A percentile compares a stretch with the other conserved stretches of the same genome.
Evolutionary conservation across 37 sponge, comb jelly and placozoan genomes (phyloP).

Genomic region (Tethya wilhelma): DNA sequence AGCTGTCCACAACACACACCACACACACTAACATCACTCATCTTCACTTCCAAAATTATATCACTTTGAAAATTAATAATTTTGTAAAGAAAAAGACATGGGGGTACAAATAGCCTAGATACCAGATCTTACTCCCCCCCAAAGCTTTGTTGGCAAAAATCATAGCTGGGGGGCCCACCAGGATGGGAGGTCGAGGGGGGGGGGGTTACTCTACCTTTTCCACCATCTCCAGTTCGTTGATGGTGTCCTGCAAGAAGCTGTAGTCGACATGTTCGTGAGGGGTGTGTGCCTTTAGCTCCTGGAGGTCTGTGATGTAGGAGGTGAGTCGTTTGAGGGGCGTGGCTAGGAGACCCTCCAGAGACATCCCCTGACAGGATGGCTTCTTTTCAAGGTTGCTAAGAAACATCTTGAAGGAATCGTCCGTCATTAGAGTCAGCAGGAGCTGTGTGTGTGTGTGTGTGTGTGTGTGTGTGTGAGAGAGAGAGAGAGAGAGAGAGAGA

Average conservation of each 20-base stretch:
- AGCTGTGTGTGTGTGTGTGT: not conserved
- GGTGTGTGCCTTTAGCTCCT: constrained; percentile 67
- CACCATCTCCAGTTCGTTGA: constrained; percentile 43
- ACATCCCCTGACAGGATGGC: constrained; percentile 11
- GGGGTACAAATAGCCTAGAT: no score
- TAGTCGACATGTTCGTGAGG: constrained; percentile 72
- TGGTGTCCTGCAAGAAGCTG: constrained; percentile 11
- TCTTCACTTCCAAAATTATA: no score
- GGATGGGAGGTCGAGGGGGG: no score
- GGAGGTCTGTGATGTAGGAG: constrained; percentile 42
- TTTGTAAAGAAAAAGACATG: no score
- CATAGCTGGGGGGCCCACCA: no score
- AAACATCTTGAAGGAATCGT: constrained; percentile 44
- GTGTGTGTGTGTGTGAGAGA: not conserved
- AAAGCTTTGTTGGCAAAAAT: no score
- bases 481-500: not conserved
- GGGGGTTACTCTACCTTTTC: constrained; percentile 48
- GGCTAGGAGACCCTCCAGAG: constrained; percentile 39
- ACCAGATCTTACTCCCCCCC: no score
- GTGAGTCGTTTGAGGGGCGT: constrained; percentile 51
- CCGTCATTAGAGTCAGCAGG: not conserved
- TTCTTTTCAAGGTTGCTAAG: constrained; percentile 12
- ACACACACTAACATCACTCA: no score
- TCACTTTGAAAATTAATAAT: no score
- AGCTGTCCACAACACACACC: no score